Evolutionary conservation across 2,797 vertebrate species (phyloP), one percentile per base, ranked within the genome.

Genomic region (Fratercula arctica): DNA sequence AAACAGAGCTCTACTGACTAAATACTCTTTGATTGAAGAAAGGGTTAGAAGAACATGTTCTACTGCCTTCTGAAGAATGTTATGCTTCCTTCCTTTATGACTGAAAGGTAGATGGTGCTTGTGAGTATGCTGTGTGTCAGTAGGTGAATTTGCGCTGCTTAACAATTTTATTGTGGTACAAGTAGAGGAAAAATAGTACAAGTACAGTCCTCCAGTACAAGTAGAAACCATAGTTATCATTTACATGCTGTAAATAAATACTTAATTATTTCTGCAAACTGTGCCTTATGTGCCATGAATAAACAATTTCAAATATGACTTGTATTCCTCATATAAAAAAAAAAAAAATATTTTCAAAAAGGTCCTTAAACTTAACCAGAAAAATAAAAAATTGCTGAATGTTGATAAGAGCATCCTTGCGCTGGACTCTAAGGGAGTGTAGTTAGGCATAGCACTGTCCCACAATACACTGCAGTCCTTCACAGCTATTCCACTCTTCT

Each of bases 401-500:
- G 3, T 16, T 82, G 8, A 35, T 70, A 85, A 24, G 0, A 68
- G 1, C 6, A 70, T 64, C 12, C 3, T 1, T 69, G 2, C 3
- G 6, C 16, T 70, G 19, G 15, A 51, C 2, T 15, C 4, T 26
- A 33, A 61, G 20, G 16, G 3, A n/a, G 2, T 48, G 4, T 69
- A 20, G 10, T 35, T 19, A 87, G 24, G 5, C 35, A 43, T 14
- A 87, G 3, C 26, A 46, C 17, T 35, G 11, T 26, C 20, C 21
- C 19, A 41, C 17, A 75, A 11, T 41, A 43, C 23, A 23, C 3
- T 74, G 12, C 1, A 2, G 8, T 21, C 5, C 35, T 68, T 81
- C 23, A 84, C 6, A 81, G 13, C 4, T 76, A 21, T 57, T 78
- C 20, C 17, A 48, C 7, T 20, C 2, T 29, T 35, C 31, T 85